Conservation (phyloP, 2,888 invertebrate genomes). For the Thera obeliscata region DNA sequence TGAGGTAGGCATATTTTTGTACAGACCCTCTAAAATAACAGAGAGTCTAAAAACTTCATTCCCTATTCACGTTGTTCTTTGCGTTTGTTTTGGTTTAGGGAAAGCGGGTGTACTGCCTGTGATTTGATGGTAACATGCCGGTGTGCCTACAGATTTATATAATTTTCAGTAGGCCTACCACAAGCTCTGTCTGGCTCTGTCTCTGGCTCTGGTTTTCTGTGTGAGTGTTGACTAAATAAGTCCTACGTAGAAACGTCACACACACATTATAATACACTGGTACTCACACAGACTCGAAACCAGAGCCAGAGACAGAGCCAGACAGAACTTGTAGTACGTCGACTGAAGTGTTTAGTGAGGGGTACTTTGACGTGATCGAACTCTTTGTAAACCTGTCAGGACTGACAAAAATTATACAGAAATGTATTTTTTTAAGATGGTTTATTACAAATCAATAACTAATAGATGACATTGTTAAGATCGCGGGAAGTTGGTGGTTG, state of each 20-base stretch:
- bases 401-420: background rate
- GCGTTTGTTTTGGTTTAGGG: constrained; percentile 46
- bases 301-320: no score
- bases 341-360: background rate
- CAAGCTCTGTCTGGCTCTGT: no score
- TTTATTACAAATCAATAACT: no score
- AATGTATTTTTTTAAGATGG: no score
- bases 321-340: no score
- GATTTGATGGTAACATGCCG: constrained; percentile 7
- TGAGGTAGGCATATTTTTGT: constrained; percentile 38
- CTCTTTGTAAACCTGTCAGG: background rate
- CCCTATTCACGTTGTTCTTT: constrained; percentile 49
- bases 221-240: no score
- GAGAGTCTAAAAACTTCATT: constrained; percentile 50
- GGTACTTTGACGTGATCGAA: background rate
- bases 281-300: no score
- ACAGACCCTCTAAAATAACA: constrained; percentile 51
- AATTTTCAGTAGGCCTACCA: background rate
- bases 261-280: no score
- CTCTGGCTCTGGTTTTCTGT: no score
- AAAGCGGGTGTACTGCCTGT: constrained; percentile 6
- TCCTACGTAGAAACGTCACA: no score
- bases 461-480: no score
- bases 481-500: no score
- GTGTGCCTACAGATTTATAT: background rate